Evolutionary conservation across 2,888 invertebrate genomes (phyloP).

Genomic region (Vesta saturnalis): DNA sequence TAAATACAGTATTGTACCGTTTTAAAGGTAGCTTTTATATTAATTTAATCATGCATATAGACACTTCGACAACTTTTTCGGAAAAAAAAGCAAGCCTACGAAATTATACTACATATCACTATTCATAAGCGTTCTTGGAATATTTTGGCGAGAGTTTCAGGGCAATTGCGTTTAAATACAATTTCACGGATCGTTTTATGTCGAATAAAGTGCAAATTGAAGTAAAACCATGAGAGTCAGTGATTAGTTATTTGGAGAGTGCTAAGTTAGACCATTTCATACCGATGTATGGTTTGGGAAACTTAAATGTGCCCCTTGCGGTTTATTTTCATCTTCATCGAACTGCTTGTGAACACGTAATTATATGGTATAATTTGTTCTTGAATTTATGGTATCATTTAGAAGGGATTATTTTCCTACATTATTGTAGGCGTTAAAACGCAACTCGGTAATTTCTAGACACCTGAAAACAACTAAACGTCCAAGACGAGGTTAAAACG

Average conservation of each 20-base stretch:
- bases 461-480: constrained; percentile 21
- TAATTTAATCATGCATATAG: not conserved
- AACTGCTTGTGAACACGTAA: constrained; percentile 34
- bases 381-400: constrained; percentile 26
- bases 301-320: constrained; percentile 31
- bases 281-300: constrained; percentile 31
- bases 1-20: constrained; percentile 32
- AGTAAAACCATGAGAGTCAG: constrained; percentile 23
- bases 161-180: constrained; percentile 27
- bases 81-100: not conserved
- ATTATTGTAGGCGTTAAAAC: constrained; percentile 20
- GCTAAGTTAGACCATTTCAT: constrained; percentile 32
- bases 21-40: not conserved
- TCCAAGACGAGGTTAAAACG: constrained; percentile 2
- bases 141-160: constrained; percentile 17
- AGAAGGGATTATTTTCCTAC: constrained; percentile 27
- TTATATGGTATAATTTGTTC: constrained; percentile 37
- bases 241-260: constrained; percentile 36
- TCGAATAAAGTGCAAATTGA: constrained; percentile 35
- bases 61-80: not conserved
- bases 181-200: constrained; percentile 36
- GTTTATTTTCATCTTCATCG: constrained; percentile 29
- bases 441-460: constrained; percentile 22
- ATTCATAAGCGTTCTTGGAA: constrained; percentile 18
- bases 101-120: constrained; percentile 14